These are phyloP conservation scores for Amazona guildingii DNA, from an alignment of 2,113 vertebrate genomes.

Conservation along the genomic window DNA sequence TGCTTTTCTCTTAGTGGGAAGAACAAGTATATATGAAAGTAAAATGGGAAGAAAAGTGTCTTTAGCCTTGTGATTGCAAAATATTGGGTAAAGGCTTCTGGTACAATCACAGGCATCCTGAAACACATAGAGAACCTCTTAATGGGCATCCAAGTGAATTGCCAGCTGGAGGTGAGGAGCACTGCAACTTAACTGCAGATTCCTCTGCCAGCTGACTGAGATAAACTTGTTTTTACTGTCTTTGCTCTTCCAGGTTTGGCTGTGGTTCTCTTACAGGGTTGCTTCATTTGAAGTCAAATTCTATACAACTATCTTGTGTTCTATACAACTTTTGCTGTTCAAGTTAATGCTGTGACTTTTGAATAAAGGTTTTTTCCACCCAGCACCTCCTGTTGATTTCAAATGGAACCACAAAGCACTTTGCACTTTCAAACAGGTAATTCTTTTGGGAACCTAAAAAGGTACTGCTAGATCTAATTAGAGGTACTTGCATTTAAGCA, in stretches of 20 bases:
- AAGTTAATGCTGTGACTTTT: background rate
- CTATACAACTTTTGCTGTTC: background rate
- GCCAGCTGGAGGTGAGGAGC: background rate
- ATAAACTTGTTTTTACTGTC: background rate
- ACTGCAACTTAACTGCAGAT: background rate
- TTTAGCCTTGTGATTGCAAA: background rate
- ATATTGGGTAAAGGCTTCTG: background rate
- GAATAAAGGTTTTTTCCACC: background rate
- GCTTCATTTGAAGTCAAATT: constrained; percentile 7
- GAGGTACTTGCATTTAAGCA: background rate
- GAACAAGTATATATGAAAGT: background rate
- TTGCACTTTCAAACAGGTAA: background rate
- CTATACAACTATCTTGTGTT: background rate
- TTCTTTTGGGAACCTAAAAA: background rate
- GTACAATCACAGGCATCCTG: background rate
- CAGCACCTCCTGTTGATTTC: background rate
- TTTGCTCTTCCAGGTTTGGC: background rate
- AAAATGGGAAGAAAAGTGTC: background rate
- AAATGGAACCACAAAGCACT: background rate
- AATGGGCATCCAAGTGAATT: background rate
- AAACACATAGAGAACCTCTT: background rate
- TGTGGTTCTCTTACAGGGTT: constrained; percentile 12
- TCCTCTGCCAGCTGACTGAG: background rate
- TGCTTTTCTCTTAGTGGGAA: background rate
- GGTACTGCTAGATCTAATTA: background rate